phyloP scores from a whole-genome alignment of 2,888 invertebrate species.

The Macaria notata region DNA sequence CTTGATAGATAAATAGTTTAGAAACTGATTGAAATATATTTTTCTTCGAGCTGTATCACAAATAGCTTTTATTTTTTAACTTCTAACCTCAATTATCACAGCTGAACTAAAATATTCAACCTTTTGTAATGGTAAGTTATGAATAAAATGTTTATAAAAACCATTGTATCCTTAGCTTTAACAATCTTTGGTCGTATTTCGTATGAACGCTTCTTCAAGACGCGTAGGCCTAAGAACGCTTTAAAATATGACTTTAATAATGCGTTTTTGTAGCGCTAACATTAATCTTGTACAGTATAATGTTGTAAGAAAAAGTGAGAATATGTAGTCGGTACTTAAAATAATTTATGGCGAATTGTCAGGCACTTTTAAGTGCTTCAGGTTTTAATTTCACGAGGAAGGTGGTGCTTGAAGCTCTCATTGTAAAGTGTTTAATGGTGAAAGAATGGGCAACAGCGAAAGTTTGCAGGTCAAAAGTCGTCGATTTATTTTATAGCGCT shows the following conservation, averaged over 20 bases:
- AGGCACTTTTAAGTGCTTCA: conserved; percentile 10
- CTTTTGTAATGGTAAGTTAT: too few relatives aligned
- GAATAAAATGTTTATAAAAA: too few relatives aligned
- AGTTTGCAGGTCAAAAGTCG: not conserved
- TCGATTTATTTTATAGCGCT: too few relatives aligned
- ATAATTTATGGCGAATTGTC: conserved; percentile 25
- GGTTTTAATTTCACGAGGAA: conserved; percentile 8
- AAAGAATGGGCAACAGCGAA: conserved; percentile 1
- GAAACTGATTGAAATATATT: too few relatives aligned
- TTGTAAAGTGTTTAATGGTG: not conserved
- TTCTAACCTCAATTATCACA: too few relatives aligned
- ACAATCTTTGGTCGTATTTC: too few relatives aligned
- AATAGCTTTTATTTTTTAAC: too few relatives aligned
- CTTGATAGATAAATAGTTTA: too few relatives aligned
- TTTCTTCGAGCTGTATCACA: too few relatives aligned
- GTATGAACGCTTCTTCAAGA: conserved; percentile 5
- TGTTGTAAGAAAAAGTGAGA: conserved; percentile 19
- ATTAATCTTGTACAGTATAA: conserved; percentile 25
- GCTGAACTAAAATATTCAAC: too few relatives aligned
- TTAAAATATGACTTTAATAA: conserved; percentile 28
- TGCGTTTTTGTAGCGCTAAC: conserved; percentile 21
- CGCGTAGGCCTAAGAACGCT: conserved; percentile 17
- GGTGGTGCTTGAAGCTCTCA: conserved; percentile 3
- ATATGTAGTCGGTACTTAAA: conserved; percentile 21
- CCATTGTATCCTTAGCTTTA: too few relatives aligned